Base-by-base conservation (phyloP, 1,140 invertebrate genomes). In the Drosophila equinoxialis region DNA sequence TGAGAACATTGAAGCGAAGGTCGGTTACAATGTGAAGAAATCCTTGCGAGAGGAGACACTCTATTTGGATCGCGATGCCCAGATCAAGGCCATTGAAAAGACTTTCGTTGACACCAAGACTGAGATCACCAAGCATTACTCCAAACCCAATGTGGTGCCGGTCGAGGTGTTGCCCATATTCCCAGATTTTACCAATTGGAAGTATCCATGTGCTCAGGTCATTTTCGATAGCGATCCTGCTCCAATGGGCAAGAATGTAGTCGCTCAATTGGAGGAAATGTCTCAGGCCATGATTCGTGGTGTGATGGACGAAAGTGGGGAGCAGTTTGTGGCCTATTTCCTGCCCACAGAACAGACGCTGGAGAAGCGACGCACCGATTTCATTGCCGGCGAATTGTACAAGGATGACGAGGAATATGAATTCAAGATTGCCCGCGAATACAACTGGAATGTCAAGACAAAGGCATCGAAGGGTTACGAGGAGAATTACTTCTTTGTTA, bases 291-390 rank as follows among this genome's bases (percentile, higher is more conserved):
- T 99, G 97, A 99, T 99, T 93, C 94, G 97, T 95, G 98, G 96
- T 97, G 97, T 97, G 74, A 98, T 99, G 96, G 98, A 99, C 92
- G 98, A 99, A 93, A 98, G 97, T 92, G 98, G 98, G 17, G 98
- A 99, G 93, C 98, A 99, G 92, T 99, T 99, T 94, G 98, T 99
- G 6, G 98, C 98, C 0, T 99, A 99, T 92, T 99, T 99, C 93
- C 93, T 99, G 68, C 99, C 98, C 2, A 97, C 97, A 23, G 97
- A 98, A 60, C 96, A 98, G 68, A 99, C 98, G 0, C 93, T 99
- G 69, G 94, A 95, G 42, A 99, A 99, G 93, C 93, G 98, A 13
- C 95, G 96, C 70, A 93, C 95, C 60, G 98, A 99, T 87, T 94
- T 96, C 65, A 94, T 94, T 2, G 95, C 96, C 59, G 93, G 93